Conservation (phyloP, 2,113 vertebrate genomes). For the Pungitius pungitius region DNA sequence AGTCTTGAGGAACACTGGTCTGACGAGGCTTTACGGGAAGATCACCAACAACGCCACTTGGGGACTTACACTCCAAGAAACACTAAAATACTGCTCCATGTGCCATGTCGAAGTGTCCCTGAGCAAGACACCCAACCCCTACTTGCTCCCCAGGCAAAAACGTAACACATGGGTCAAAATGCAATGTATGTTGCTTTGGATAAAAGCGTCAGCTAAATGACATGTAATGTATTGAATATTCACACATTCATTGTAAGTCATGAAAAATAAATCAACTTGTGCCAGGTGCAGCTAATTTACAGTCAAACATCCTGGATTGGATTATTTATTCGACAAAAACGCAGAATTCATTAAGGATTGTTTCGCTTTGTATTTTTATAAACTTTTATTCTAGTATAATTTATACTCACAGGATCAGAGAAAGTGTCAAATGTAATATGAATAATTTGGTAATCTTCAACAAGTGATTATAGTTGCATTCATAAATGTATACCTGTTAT, state of each 20-base stretch:
- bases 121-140: too few relatives aligned
- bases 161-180: too few relatives aligned
- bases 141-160: too few relatives aligned
- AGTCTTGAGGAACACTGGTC: conserved; percentile 34
- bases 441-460: not conserved
- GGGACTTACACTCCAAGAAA: too few relatives aligned
- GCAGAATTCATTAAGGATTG: not conserved
- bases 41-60: too few relatives aligned
- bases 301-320: not conserved
- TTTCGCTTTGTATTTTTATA: not conserved
- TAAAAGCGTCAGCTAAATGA: too few relatives aligned
- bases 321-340: not conserved
- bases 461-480: not conserved
- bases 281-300: not conserved
- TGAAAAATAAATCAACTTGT: not conserved
- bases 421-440: not conserved
- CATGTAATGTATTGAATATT: conserved; percentile 1
- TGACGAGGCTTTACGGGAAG: too few relatives aligned
- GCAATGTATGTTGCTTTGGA: too few relatives aligned
- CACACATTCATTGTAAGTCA: not conserved
- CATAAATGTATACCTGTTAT: too few relatives aligned
- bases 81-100: too few relatives aligned
- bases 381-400: not conserved
- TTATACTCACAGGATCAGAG: not conserved
- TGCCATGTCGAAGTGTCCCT: too few relatives aligned